Evolutionary conservation across 2,888 invertebrate genomes (phyloP).

Genomic region (Lymantria monacha): DNA sequence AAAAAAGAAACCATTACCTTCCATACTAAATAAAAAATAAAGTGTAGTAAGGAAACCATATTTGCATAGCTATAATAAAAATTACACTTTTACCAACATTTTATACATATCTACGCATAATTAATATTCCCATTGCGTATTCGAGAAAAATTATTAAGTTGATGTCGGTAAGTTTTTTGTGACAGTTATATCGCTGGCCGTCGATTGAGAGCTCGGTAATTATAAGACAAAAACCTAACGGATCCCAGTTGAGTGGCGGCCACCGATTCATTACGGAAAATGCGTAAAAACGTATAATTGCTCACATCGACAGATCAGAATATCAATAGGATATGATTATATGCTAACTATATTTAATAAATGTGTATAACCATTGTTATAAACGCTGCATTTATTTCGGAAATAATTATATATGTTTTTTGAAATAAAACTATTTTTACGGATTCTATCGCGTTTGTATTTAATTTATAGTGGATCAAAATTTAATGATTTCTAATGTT

Average conservation of each 20-base stretch:
- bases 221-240: slow-evolving; percentile 34
- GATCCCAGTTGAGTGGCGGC: slow-evolving; percentile 21
- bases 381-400: too few relatives aligned
- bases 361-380: too few relatives aligned
- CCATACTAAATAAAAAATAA: too few relatives aligned
- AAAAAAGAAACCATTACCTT: too few relatives aligned
- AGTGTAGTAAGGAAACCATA: too few relatives aligned
- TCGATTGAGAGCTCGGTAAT: slow-evolving; percentile 42
- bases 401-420: too few relatives aligned
- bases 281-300: slow-evolving; percentile 23
- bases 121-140: slow-evolving; percentile 9
- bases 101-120: background rate
- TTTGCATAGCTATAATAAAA: too few relatives aligned
- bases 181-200: slow-evolving; percentile 13
- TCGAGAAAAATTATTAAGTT: background rate
- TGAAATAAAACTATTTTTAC: too few relatives aligned
- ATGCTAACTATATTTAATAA: background rate
- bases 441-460: too few relatives aligned
- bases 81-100: too few relatives aligned
- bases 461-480: too few relatives aligned
- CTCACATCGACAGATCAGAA: slow-evolving; percentile 25
- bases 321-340: slow-evolving; percentile 22
- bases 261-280: slow-evolving; percentile 24
- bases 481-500: too few relatives aligned
- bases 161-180: slow-evolving; percentile 8